Percentiles rank a stretch among this genome's conserved stretches.
These are phyloP conservation scores for Xestia ashworthii DNA, from an alignment of 2,888 invertebrate genomes.

Conservation along the genomic window DNA sequence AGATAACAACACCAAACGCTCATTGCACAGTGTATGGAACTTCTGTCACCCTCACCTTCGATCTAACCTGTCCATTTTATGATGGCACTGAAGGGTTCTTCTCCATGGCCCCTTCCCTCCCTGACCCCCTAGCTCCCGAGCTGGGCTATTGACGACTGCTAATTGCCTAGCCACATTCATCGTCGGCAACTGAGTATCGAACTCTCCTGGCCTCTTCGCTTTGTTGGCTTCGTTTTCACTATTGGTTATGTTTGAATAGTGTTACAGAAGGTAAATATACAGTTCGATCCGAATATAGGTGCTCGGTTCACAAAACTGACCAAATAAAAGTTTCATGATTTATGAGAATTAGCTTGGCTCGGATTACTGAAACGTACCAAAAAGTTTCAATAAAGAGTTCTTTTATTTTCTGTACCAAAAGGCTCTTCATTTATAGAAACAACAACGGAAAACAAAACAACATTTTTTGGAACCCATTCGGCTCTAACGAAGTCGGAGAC, in stretches of 20 bases:
- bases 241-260: background rate
- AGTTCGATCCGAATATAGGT: background rate
- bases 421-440: constrained; percentile 26
- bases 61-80: constrained; percentile 3
- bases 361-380: background rate
- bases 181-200: constrained; percentile 15
- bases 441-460: constrained; percentile 29
- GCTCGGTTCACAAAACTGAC: background rate
- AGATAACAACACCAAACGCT: background rate
- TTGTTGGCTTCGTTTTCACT: constrained; percentile 30
- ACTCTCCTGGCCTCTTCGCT: constrained; percentile 25
- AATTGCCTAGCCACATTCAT: constrained; percentile 58
- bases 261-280: background rate
- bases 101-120: background rate
- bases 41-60: background rate
- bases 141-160: constrained; percentile 41
- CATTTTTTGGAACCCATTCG: constrained; percentile 33
- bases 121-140: background rate
- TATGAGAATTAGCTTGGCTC: background rate
- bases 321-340: background rate
- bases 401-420: background rate
- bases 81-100: constrained; percentile 26
- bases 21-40: background rate
- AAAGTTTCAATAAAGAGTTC: background rate
- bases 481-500: constrained; percentile 40